Evolutionary conservation across 1,140 invertebrate species (phyloP).

Genomic region (Tribolium madens): DNA sequence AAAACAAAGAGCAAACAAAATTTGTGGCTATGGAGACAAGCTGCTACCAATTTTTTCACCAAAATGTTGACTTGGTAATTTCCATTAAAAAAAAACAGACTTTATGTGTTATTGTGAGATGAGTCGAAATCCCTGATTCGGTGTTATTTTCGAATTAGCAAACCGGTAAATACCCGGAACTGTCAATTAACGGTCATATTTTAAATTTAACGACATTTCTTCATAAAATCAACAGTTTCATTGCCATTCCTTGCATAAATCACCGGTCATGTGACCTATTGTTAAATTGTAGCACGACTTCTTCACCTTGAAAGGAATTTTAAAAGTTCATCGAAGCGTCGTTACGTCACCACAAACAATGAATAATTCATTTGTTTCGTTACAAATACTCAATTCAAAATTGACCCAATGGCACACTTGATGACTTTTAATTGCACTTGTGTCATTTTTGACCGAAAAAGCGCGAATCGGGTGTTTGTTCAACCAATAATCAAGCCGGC

Average conservation of each 20-base stretch:
- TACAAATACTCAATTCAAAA: not conserved
- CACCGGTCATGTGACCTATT: not conserved
- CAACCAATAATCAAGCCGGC: not conserved
- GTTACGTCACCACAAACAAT: not conserved
- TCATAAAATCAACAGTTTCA: not conserved
- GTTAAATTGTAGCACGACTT: not conserved
- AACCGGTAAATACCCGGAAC: not conserved
- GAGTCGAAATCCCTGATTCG: not conserved
- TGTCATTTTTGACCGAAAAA: not conserved
- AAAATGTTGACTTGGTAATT: too few species aligned
- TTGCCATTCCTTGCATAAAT: not conserved
- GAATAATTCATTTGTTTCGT: not conserved
- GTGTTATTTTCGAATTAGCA: not conserved
- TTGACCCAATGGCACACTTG: not conserved
- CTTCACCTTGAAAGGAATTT: not conserved
- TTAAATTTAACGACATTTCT: not conserved
- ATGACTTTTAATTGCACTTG: not conserved
- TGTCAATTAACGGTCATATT: not conserved
- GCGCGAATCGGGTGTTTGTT: not conserved
- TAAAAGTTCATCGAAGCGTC: not conserved
- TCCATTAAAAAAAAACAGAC: too few species aligned
- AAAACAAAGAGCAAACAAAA: too few species aligned
- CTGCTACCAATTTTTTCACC: too few species aligned
- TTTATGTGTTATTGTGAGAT: too few species aligned
- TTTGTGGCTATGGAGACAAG: too few species aligned